Evolutionary conservation across 92 coral and sea anemone genomes (phyloP).

Genomic region (Siderastrea radians): DNA sequence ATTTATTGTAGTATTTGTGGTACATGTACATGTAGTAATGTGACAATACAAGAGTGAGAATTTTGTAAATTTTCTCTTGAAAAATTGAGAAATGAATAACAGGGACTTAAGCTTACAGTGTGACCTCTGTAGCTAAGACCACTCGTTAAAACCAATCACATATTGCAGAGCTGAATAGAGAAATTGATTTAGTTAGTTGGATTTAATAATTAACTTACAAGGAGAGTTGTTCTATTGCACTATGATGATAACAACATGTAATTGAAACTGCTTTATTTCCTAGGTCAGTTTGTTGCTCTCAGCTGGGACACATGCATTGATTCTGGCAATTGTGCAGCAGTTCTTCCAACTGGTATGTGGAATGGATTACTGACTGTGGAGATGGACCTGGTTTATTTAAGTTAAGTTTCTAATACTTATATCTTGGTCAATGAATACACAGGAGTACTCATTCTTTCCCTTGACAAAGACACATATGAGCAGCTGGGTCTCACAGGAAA

Average conservation of each 20-base stretch:
- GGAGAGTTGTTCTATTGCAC: no score
- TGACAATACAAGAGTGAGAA: no score
- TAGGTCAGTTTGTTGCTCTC: conserved; percentile 78
- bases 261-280: background rate
- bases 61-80: no score
- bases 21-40: background rate
- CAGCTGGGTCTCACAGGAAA: conserved; percentile 93
- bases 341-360: conserved; percentile 85
- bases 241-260: no score
- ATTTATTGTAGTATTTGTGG: background rate
- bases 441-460: conserved; percentile 89
- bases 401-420: background rate
- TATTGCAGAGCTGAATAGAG: no score
- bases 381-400: background rate
- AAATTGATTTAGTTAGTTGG: no score
- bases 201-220: no score
- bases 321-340: conserved; percentile 87
- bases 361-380: no score
- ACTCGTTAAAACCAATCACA: no score
- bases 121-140: no score
- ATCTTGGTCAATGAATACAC: background rate
- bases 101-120: no score
- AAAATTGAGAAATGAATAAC: no score
- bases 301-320: conserved; percentile 86
- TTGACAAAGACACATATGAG: conserved; percentile 95